A percentile compares a stretch with the other conserved stretches of the same genome.
phyloP scores from a whole-genome alignment of 2,797 vertebrate genomes.

The Pelobates cultripes region DNA sequence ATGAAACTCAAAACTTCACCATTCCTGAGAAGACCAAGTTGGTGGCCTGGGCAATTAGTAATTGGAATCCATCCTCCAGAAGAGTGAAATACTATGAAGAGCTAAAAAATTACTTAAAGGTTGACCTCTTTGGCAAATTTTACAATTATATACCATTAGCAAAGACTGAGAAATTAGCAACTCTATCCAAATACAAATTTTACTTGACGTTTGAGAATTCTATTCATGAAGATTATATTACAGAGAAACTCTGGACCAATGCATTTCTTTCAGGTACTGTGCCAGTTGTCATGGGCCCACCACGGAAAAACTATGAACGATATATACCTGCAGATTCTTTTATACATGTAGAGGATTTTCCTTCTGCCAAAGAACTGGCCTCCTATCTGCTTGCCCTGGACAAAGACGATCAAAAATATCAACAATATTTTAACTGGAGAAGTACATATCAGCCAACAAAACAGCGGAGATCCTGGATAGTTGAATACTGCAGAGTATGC shows the following conservation, averaged over 20 bases:
- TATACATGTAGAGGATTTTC: slow-evolving; percentile 78
- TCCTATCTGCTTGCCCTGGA: slow-evolving; percentile 62
- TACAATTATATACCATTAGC: slow-evolving; percentile 28
- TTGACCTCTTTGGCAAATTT: slow-evolving; percentile 51
- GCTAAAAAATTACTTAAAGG: slow-evolving; percentile 37
- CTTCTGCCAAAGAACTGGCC: slow-evolving; percentile 63
- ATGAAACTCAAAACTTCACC: background rate
- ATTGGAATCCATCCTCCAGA: slow-evolving; percentile 18
- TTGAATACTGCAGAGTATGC: slow-evolving; percentile 13
- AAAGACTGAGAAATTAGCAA: slow-evolving; percentile 25
- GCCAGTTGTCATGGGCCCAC: slow-evolving; percentile 75
- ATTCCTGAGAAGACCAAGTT: slow-evolving; percentile 59
- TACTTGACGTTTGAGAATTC: slow-evolving; percentile 82
- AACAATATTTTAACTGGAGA: slow-evolving; percentile 71
- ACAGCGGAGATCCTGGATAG: background rate
- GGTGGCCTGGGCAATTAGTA: slow-evolving; percentile 66
- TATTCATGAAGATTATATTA: slow-evolving; percentile 73
- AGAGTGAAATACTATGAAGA: slow-evolving; percentile 56
- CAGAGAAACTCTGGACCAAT: slow-evolving; percentile 82
- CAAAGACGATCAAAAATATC: slow-evolving; percentile 65
- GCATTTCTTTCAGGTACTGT: slow-evolving; percentile 69
- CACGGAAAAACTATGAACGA: slow-evolving; percentile 66
- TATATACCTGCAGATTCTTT: slow-evolving; percentile 74
- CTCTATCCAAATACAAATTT: slow-evolving; percentile 76
- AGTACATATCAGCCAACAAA: background rate